phyloP scores from a whole-genome alignment of 2,113 vertebrate genomes.

The Pseudopipra pipra region DNA sequence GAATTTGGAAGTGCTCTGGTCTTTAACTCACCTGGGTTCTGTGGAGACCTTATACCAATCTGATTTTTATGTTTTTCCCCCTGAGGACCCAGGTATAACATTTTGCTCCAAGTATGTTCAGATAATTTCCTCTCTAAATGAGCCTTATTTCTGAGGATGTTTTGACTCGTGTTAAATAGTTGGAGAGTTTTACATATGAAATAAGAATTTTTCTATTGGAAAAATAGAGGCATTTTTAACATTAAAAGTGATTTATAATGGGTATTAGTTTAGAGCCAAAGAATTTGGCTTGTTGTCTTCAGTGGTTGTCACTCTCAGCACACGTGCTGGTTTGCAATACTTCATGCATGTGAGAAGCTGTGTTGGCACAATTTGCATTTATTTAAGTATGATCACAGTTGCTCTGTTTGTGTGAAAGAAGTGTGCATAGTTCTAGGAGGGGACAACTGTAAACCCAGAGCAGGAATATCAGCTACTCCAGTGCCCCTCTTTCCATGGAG shows the following conservation, averaged over 20 bases:
- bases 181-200: neutral
- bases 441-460: neutral
- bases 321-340: neutral
- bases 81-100: neutral
- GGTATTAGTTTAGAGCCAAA: neutral
- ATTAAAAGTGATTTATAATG: neutral
- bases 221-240: neutral
- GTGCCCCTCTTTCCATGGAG: neutral
- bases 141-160: neutral
- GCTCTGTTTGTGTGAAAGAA: neutral
- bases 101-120: neutral
- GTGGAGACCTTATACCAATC: neutral
- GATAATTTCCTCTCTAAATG: neutral
- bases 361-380: neutral
- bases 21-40: neutral
- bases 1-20: neutral
- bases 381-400: neutral
- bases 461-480: neutral
- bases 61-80: neutral
- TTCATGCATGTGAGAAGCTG: neutral
- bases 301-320: neutral
- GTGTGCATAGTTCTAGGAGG: neutral
- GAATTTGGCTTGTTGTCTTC: neutral
- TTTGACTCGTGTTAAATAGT: neutral
- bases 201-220: neutral